Evolutionary conservation across 2,797 vertebrate genomes (phyloP), one percentile per base, ranked within the genome.

Genomic region (Falco peregrinus): DNA sequence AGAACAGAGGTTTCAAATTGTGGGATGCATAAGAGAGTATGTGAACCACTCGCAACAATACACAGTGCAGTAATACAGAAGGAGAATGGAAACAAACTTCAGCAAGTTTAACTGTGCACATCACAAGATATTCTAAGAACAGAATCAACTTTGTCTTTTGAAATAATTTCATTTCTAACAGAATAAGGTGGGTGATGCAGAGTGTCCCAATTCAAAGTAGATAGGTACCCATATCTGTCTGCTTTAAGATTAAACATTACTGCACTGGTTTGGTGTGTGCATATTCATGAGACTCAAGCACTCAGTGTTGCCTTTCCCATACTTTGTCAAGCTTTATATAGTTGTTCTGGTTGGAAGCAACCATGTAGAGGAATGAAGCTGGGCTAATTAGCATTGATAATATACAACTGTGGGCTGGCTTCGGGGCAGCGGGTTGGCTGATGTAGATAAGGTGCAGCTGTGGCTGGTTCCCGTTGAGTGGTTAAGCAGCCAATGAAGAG

Each of bases 211-310:
- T 14, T 24, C 9, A 19, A 93, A 70, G 47, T 6, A 45, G 43
- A 18, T 60, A 57, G 0, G 0, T 7, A 75, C 26, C 26, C 9
- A 1, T 13, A 56, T 20, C 31, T 41, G 11, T 50, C 65, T n/a
- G 6, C 5, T 37, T 70, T 31, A 53, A 90, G 19, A 31, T 14
- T 10, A 69, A 53, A 51, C 33, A 39, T 37, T 43, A 65, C 13
- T 65, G 37, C 31, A 67, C 10, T 45, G 28, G 33, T 69, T 75
- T 82, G 50, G 24, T 84, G 84, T 70, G n/a, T 14, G 48, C 25
- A 22, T 50, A 45, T 79, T 94, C 19, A 56, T 2, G 2, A 93
- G 56, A 74, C 8, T 37, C 10, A 6, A 41, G 61, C 43, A 64
- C 53, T 92, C 37, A n/a, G 1, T 16, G 20, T 14, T 76, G 29